Percentiles rank a stretch among this genome's conserved stretches.
phyloP scores from a whole-genome alignment of 2,888 invertebrate genomes.

The Cryptus armator region DNA sequence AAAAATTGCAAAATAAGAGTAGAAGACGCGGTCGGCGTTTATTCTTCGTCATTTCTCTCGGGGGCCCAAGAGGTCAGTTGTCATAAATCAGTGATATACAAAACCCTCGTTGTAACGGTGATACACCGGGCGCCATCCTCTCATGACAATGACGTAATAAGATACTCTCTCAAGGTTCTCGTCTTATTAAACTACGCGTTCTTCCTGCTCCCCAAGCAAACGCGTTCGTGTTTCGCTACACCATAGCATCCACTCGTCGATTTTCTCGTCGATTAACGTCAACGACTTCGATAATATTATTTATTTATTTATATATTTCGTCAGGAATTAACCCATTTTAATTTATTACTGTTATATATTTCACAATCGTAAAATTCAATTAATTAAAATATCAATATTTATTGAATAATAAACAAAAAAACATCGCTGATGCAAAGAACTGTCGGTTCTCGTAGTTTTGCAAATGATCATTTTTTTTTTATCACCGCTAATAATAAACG shows the following conservation, averaged over 20 bases:
- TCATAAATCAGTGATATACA: slow-evolving; percentile 58
- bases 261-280: background rate
- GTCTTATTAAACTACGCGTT: slow-evolving; percentile 69
- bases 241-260: background rate
- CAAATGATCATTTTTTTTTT: no score
- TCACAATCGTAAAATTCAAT: no score
- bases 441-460: no score
- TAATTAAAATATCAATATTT: no score
- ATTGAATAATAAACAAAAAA: no score
- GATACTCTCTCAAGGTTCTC: slow-evolving; percentile 71
- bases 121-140: slow-evolving; percentile 64
- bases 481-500: no score
- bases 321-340: no score
- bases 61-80: slow-evolving; percentile 41
- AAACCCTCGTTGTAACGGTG: slow-evolving; percentile 62
- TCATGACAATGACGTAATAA: slow-evolving; percentile 71
- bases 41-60: slow-evolving; percentile 4
- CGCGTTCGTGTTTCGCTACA: background rate
- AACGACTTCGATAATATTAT: background rate
- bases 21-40: background rate
- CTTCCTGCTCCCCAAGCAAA: slow-evolving; percentile 47
- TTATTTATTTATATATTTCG: no score
- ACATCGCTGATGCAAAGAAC: no score
- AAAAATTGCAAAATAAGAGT: background rate
- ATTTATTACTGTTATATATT: no score